A percentile compares a stretch with the other conserved stretches of the same genome.
Conservation (phyloP, 2,113 vertebrate species). For the Oryzias javanicus region DNA sequence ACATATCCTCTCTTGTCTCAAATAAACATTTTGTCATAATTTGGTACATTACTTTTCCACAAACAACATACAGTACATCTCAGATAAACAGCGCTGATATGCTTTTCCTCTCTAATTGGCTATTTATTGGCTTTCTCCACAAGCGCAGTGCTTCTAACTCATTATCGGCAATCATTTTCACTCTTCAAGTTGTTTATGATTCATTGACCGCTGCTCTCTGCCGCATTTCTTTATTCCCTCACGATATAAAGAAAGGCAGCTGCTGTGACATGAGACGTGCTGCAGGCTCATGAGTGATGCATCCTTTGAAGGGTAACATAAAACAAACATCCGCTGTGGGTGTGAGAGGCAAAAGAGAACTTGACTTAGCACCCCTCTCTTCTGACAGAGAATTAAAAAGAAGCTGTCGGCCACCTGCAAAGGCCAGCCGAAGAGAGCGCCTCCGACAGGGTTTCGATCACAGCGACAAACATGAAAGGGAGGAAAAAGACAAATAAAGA, state of each 20-base stretch:
- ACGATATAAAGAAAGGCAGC: conserved; percentile 31
- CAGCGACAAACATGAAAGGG: conserved; percentile 45
- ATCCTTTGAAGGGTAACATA: conserved; percentile 54
- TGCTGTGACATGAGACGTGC: conserved; percentile 40
- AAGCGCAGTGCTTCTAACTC: conserved; percentile 10
- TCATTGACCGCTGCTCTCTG: conserved; percentile 18
- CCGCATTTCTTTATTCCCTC: conserved; percentile 5
- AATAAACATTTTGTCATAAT: too few species aligned
- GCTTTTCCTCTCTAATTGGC: not conserved
- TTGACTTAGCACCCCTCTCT: conserved; percentile 33
- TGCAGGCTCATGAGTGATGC: conserved; percentile 49
- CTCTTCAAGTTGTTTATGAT: conserved; percentile 13
- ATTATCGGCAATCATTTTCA: conserved; percentile 21
- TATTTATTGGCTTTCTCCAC: not conserved
- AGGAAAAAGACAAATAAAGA: conserved; percentile 38
- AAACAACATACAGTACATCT: not conserved
- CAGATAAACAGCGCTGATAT: not conserved
- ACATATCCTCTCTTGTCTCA: too few species aligned
- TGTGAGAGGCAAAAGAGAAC: conserved; percentile 6
- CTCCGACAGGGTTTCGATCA: conserved; percentile 45
- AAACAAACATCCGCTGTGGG: conserved; percentile 65
- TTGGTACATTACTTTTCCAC: too few species aligned
- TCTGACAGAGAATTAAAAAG: conserved; percentile 52
- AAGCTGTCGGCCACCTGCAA: conserved; percentile 33
- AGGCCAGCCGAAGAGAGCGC: conserved; percentile 49